Evolutionary conservation across 2,888 invertebrate species (phyloP).

Genomic region (Mimas tiliae): DNA sequence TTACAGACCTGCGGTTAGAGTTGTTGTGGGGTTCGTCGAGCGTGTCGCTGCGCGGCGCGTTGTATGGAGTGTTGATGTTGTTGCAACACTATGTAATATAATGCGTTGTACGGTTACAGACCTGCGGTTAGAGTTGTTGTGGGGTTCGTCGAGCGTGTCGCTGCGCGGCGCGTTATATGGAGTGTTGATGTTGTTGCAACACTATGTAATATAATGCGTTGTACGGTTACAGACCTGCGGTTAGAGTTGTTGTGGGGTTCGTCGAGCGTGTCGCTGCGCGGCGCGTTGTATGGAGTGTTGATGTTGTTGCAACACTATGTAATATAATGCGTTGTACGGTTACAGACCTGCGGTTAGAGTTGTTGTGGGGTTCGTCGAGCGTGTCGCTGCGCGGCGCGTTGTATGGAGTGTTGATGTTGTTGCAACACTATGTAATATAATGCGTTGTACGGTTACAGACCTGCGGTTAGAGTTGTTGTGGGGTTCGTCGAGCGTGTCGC

Average conservation of each 20-base stretch:
- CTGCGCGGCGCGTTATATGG: slow-evolving; percentile 96
- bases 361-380: slow-evolving; percentile 89
- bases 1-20: slow-evolving; percentile 94
- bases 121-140: slow-evolving; percentile 94
- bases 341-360: slow-evolving; percentile 95
- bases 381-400: slow-evolving; percentile 93
- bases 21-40: slow-evolving; percentile 89
- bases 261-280: slow-evolving; percentile 91
- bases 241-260: slow-evolving; percentile 92
- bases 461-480: slow-evolving; percentile 94
- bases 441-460: slow-evolving; percentile 82
- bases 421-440: no score
- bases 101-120: slow-evolving; percentile 80
- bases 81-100: no score
- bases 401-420: slow-evolving; percentile 97
- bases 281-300: slow-evolving; percentile 96
- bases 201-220: no score
- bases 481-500: slow-evolving; percentile 88
- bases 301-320: slow-evolving; percentile 99
- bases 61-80: slow-evolving; percentile 98
- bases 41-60: slow-evolving; percentile 91
- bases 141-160: slow-evolving; percentile 88
- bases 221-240: slow-evolving; percentile 89
- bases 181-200: slow-evolving; percentile 97
- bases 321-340: no score